Conservation (phyloP, 2,113 vertebrate genomes). For the Zosterops borbonicus region DNA sequence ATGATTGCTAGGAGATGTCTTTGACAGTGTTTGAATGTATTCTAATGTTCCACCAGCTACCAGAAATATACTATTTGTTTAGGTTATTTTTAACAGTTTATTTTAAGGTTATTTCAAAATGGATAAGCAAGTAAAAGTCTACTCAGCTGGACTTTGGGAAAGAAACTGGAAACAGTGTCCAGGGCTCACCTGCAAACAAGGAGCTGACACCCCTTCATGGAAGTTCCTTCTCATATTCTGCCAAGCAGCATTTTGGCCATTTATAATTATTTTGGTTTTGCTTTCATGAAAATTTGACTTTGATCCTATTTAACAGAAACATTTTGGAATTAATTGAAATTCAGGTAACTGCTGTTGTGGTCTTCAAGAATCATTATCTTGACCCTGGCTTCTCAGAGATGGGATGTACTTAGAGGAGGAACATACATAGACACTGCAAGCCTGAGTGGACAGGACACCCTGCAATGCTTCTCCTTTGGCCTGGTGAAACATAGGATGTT, state of each 20-base stretch:
- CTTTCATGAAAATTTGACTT: background rate
- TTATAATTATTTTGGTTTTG: background rate
- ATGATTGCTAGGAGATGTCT: background rate
- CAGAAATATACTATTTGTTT: background rate
- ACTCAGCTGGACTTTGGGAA: background rate
- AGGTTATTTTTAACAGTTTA: background rate
- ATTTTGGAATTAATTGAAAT: background rate
- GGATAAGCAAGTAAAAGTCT: background rate
- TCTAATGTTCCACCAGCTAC: background rate
- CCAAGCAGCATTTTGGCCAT: background rate
- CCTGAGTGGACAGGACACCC: background rate
- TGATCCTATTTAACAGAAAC: background rate
- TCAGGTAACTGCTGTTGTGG: fast-evolving
- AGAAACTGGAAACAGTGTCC: background rate
- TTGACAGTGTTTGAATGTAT: background rate
- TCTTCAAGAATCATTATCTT: background rate
- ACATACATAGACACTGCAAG: background rate
- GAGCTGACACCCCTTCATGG: background rate
- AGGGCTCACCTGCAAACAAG: fast-evolving
- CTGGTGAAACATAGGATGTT: background rate
- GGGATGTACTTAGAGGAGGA: background rate
- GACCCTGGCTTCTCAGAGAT: background rate
- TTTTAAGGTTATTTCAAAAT: background rate
- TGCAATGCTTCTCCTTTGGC: background rate
- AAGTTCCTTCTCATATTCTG: background rate